phyloP scores from a whole-genome alignment of 1,140 invertebrate genomes.

The Orchesella cincta region DNA sequence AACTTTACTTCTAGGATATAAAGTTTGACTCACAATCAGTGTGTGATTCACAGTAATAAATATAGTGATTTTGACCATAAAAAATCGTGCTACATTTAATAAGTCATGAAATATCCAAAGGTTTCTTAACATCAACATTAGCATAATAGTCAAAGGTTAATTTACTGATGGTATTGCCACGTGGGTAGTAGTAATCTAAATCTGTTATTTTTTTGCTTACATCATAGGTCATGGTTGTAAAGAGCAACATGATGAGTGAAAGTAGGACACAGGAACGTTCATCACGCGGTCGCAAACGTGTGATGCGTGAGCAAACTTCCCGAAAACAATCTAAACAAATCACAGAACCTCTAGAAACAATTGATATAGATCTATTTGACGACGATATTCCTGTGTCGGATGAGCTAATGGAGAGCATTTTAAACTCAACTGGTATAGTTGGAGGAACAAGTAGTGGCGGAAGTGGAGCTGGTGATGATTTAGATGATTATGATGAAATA shows the following conservation, averaged over 20 bases:
- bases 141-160: no score
- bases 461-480: constrained; percentile 32
- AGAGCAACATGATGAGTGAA: constrained; percentile 46
- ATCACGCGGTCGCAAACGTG: constrained; percentile 44
- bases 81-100: no score
- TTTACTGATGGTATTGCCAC: no score
- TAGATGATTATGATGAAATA: constrained; percentile 37
- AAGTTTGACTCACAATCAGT: no score
- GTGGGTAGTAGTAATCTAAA: no score
- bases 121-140: no score
- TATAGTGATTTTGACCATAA: no score
- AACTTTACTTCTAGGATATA: no score
- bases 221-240: constrained; percentile 48
- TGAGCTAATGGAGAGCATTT: constrained; percentile 6
- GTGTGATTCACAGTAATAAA: no score
- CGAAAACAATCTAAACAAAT: constrained; percentile 34
- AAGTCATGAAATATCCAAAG: no score
- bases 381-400: constrained; percentile 48
- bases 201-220: no score
- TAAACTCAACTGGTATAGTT: constrained; percentile 3
- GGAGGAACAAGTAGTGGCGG: constrained; percentile 17
- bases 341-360: constrained; percentile 31
- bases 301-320: constrained; percentile 33
- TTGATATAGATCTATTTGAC: constrained; percentile 48
- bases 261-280: constrained; percentile 41